These are phyloP conservation scores for Gasterosteus nipponicus DNA, from an alignment of 2,113 vertebrate species.

Conservation along the genomic window DNA sequence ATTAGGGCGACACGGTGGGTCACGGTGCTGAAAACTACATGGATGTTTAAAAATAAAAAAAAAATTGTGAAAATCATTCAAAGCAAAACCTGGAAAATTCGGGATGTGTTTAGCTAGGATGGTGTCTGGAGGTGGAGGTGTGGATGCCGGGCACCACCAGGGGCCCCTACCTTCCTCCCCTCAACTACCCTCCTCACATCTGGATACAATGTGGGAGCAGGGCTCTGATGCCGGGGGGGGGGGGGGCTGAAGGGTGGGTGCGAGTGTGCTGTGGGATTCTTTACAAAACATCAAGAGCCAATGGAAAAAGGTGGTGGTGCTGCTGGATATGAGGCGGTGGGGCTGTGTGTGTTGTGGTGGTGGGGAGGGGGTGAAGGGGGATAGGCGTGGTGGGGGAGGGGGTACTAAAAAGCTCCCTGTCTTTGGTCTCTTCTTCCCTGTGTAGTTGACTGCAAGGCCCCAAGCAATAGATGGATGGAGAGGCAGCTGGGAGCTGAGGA, in stretches of 20 bases:
- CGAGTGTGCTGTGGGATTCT: conserved; percentile 67
- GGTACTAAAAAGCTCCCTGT: conserved; percentile 59
- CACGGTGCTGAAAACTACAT: not conserved
- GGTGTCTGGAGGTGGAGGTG: conserved; percentile 2
- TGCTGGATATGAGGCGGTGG: conserved; percentile 43
- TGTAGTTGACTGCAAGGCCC: conserved; percentile 69
- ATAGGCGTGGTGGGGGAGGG: not conserved
- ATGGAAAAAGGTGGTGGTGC: conserved; percentile 52
- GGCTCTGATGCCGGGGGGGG: conserved; percentile 47
- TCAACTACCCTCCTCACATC: conserved; percentile 73
- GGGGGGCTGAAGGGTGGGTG: conserved; percentile 58
- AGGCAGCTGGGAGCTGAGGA: conserved; percentile 66
- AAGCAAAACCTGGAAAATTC: not conserved
- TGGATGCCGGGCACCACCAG: conserved; percentile 40
- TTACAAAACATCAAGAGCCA: conserved; percentile 73
- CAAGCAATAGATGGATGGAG: conserved; percentile 69
- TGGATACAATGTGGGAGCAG: conserved; percentile 77
- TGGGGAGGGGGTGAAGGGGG: not conserved
- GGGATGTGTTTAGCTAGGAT: conserved; percentile 26
- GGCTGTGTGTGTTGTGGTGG: conserved; percentile 48
- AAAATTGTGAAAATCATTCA: not conserved
- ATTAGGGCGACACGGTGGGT: not conserved
- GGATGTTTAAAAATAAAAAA: not conserved
- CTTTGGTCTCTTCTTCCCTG: conserved; percentile 73
- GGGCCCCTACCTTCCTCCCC: conserved; percentile 57